Base-by-base conservation (phyloP, 2,888 invertebrate genomes). In the Acheta domesticus region DNA sequence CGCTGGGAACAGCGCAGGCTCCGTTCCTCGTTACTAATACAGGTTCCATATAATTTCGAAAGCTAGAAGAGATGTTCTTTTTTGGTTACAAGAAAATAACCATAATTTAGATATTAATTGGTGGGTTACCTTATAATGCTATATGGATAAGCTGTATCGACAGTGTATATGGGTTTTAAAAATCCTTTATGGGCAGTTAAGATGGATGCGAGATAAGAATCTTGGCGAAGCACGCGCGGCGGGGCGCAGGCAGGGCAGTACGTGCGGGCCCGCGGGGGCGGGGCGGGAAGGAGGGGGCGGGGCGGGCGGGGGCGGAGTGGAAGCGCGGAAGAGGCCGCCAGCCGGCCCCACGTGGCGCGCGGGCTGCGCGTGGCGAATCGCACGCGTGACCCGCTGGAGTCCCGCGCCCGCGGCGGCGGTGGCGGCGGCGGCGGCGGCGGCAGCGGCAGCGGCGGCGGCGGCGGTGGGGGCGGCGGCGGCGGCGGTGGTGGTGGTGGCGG, bases 11-110 rank as follows among this genome's bases (percentile, higher is more conserved):
- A 19, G 14, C 16, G 16, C 14, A 4, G n/a, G 62, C 62, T 62
- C 62, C 62, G 62, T n/a, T 62, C n/a, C 62, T 62, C 62, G 62
- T 62, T 62, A 62, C 62, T 62, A 62, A 62, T 62, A 62, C 62
- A 62, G 62, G 62, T 62, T 62, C 62, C 62, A 62, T 62, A 62
- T 62, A 62, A 62, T 62, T 62, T 62, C 62, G 62, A 62, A 62
- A 62, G 62, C 62, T 62, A 62, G 62, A 62, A 62, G 62, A 62
- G 62, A 62, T 62, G 62, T 62, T 62, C 62, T 62, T 62, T 62
- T 62, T 62, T 62, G 62, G 62, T 62, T 62, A 62, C 62, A 62
- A 62, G 62, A n/a, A 62, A 62, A 62, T 62, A 62, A 62, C 62
- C 62, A 62, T 62, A 62, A 62, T 62, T 62, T 62, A 62, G 62